Evolutionary conservation across 2,113 vertebrate genomes (phyloP).

Genomic region (Heloderma charlesbogerti): DNA sequence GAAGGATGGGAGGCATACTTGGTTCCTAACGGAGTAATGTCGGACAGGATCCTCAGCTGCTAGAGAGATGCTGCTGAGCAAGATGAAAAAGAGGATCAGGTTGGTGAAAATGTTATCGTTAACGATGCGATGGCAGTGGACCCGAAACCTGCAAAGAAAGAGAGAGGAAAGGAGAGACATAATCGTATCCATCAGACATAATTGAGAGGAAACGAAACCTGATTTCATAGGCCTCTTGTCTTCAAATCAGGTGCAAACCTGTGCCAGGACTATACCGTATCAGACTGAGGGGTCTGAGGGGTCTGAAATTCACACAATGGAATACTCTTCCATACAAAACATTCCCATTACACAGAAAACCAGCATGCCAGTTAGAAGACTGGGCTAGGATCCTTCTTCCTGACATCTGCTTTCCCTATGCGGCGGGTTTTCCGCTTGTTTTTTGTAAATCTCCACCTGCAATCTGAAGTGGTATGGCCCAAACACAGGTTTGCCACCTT

Average conservation of each 20-base stretch:
- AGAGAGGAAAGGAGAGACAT: conserved; percentile 44
- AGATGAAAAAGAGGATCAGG: conserved; percentile 99
- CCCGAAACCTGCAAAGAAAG: conserved; percentile 85
- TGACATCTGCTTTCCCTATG: too few relatives aligned
- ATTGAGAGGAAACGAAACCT: conserved; percentile 9
- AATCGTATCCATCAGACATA: conserved; percentile 32
- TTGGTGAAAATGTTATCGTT: conserved; percentile 99
- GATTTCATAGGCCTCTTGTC: not conserved
- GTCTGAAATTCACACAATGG: not conserved
- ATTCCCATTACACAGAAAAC: not conserved
- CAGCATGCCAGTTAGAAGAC: not conserved
- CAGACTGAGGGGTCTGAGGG: not conserved
- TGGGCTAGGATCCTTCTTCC: not conserved
- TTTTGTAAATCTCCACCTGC: not conserved
- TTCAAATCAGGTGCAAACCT: not conserved
- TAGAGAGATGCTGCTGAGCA: conserved; percentile 98
- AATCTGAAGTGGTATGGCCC: not conserved
- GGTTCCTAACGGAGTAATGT: conserved; percentile 93
- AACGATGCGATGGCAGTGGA: conserved; percentile 96
- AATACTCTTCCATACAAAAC: not conserved
- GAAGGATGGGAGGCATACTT: conserved; percentile 79
- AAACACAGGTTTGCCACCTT: not conserved
- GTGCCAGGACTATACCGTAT: not conserved
- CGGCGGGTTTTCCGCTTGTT: too few relatives aligned
- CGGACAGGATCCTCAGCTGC: conserved; percentile 96